Base-by-base conservation (phyloP, 2,113 vertebrate genomes). In the Dolichallabes microphthalmus region DNA sequence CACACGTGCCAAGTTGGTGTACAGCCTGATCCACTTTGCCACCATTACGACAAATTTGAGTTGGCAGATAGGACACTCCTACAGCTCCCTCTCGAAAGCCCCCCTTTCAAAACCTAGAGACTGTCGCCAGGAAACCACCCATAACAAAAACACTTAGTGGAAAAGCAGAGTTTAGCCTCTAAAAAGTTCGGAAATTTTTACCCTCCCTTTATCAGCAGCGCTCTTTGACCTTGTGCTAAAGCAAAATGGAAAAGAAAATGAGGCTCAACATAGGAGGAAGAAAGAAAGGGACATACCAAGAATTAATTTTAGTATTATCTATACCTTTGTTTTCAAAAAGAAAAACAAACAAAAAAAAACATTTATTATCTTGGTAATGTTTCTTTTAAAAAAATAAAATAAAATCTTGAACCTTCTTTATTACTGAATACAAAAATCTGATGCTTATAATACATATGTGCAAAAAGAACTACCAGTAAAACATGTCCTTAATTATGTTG, bases 71-170 rank as follows among this genome's bases (percentile, higher is more conserved):
- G 9, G 3, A 20, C 19, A 73, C 45, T 86, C 66, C 58, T 27
- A 19, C n/a, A 25, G 14, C 5, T 61, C 69, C 7, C 69, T 64
- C 50, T 57, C 4, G 30, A 35, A 60, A 55, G 32, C 68, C 68
- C 66, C 27, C 30, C 45, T 78, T 79, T 35, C 25, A 35, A 79
- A 60, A 11, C 50, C 5, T 22, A 17, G 9, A 68, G 20, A 20
- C 69, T 82, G 85, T 86, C 82, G 79, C 85, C 50, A 82, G 45
- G 85, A 76, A 14, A 76, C 79, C 0, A n/a, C 12, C 76, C 71
- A 66, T 76, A 45, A 82, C 58, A 86, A 75, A 86, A 82, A 76
- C 79, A 82, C 19, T 60, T 45, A 75, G 71, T 55, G 45, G 64
- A 73, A 82, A 82, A 82, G 50, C 85, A 81, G 81, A 74, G 78